A percentile compares a stretch with the other conserved stretches of the same genome.
phyloP scores from a whole-genome alignment of 2,888 invertebrate genomes.

The Laothoe populi region DNA sequence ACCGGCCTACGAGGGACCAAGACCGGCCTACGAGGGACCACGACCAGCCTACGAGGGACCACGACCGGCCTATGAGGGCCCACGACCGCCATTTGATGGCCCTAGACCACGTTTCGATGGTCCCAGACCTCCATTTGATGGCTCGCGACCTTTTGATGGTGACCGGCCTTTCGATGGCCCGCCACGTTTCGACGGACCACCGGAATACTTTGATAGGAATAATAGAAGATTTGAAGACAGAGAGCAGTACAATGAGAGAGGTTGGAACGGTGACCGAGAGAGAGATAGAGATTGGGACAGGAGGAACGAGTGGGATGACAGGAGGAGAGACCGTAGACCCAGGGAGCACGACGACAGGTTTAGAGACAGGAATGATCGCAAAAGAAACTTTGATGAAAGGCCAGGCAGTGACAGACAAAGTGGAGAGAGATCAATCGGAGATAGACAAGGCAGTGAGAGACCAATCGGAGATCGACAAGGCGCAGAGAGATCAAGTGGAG shows the following conservation, averaged over 20 bases:
- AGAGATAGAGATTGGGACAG: constrained; percentile 60
- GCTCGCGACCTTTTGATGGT: constrained; percentile 50
- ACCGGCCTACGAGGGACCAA: constrained; percentile 61
- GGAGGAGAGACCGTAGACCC: constrained; percentile 56
- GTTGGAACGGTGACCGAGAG: constrained; percentile 66
- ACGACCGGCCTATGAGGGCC: constrained; percentile 58
- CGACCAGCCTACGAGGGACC: constrained; percentile 59
- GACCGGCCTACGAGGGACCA: constrained; percentile 59
- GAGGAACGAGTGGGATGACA: constrained; percentile 64
- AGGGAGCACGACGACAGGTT: constrained; percentile 38
- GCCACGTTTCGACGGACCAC: constrained; percentile 56
- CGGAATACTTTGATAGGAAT: constrained; percentile 64
- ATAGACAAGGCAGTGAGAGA: neutral
- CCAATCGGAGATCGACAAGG: neutral
- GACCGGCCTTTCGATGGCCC: constrained; percentile 46
- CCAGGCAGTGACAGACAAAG: neutral
- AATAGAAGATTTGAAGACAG: constrained; percentile 73
- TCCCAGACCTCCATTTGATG: constrained; percentile 44
- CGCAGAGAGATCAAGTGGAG: neutral
- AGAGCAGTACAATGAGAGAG: constrained; percentile 66
- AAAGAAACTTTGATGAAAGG: constrained; percentile 34
- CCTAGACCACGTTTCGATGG: constrained; percentile 62
- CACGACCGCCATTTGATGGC: constrained; percentile 55
- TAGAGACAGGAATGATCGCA: constrained; percentile 37
- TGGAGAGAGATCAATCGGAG: neutral